phyloP scores from a whole-genome alignment of 2,888 invertebrate species.

The Physocephala rufipes region DNA sequence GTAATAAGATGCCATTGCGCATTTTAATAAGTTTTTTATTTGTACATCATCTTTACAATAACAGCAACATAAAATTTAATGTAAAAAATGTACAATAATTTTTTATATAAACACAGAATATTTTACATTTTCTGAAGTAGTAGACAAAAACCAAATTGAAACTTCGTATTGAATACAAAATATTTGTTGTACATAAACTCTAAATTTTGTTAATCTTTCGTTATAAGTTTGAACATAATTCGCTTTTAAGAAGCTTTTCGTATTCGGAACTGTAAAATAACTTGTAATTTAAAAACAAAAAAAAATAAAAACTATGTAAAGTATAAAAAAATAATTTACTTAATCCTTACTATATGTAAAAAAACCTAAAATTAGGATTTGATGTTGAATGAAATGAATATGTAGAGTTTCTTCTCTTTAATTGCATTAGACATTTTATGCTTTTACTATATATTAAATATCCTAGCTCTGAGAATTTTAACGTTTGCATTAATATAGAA shows the following conservation, averaged over 20 bases:
- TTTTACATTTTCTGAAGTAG: background rate
- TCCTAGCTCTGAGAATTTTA: too few species aligned
- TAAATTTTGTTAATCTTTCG: slow-evolving; percentile 30
- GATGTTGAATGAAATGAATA: background rate
- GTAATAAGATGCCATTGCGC: background rate
- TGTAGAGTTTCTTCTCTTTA: background rate
- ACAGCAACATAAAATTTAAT: background rate
- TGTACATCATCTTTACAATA: slow-evolving; percentile 1
- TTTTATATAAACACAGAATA: background rate
- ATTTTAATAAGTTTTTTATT: slow-evolving; percentile 5
- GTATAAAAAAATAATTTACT: slow-evolving; percentile 23
- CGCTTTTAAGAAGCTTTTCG: background rate
- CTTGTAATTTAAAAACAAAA: slow-evolving; percentile 42
- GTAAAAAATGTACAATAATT: slow-evolving; percentile 2
- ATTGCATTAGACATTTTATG: too few species aligned
- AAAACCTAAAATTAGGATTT: background rate
- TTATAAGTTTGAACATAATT: slow-evolving; percentile 21
- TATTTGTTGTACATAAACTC: slow-evolving; percentile 34
- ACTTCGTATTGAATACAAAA: slow-evolving; percentile 28
- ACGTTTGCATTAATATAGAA: too few species aligned
- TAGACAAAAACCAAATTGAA: slow-evolving; percentile 22
- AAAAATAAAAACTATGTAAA: slow-evolving; percentile 34
- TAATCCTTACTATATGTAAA: background rate
- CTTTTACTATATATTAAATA: too few species aligned
- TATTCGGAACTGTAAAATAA: slow-evolving; percentile 39